Conservation (phyloP, 2,888 invertebrate genomes). For the Thera obeliscata region DNA sequence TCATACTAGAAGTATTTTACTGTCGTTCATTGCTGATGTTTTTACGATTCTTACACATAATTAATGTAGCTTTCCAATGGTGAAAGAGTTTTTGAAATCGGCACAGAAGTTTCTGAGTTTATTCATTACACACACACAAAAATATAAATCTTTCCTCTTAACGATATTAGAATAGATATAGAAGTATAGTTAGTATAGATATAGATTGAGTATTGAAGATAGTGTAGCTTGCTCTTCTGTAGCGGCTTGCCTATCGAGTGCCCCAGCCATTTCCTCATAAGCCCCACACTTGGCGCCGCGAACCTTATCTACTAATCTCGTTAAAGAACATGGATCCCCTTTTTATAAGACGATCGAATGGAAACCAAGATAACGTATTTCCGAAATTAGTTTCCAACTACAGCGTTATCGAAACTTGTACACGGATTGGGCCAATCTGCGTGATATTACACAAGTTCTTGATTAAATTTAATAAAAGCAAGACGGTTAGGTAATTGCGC, state of each 20-base stretch:
- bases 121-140: too few species aligned
- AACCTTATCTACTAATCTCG: constrained; percentile 62
- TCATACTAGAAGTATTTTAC: too few species aligned
- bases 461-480: constrained; percentile 85
- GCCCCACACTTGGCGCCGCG: constrained; percentile 38
- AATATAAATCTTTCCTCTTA: too few species aligned
- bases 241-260: neutral
- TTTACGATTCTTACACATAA: too few species aligned
- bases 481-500: constrained; percentile 82
- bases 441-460: constrained; percentile 84
- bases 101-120: too few species aligned
- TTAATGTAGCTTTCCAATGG: too few species aligned
- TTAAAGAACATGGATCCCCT: constrained; percentile 70
- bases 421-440: constrained; percentile 82
- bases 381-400: constrained; percentile 82
- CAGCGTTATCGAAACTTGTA: constrained; percentile 82
- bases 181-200: too few species aligned
- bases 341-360: constrained; percentile 75
- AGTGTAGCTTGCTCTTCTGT: too few species aligned
- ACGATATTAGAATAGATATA: too few species aligned
- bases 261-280: constrained; percentile 30
- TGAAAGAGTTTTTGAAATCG: too few species aligned
- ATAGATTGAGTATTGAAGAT: too few species aligned
- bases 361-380: constrained; percentile 78
- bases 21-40: too few species aligned